Percentiles rank a stretch among this genome's conserved stretches.
Evolutionary conservation across 2,797 vertebrate genomes (phyloP).

Genomic region (Manis javanica): DNA sequence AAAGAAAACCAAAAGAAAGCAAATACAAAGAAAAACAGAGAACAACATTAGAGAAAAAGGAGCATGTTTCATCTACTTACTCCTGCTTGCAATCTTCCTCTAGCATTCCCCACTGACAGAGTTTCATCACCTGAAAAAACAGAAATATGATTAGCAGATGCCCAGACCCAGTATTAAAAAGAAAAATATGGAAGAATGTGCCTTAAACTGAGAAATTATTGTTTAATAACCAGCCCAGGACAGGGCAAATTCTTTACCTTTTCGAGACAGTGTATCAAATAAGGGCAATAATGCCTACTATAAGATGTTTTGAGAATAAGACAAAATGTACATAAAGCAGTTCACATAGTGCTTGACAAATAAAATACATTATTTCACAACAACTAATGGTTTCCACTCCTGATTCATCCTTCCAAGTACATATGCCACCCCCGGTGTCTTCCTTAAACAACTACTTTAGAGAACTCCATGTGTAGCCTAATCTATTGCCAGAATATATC

Average conservation of each 20-base stretch:
- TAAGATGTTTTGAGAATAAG: not conserved
- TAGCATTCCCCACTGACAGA: not conserved
- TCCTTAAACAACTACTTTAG: conserved; percentile 49
- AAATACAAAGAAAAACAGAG: not conserved
- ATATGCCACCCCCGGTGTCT: not conserved
- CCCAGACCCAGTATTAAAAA: not conserved
- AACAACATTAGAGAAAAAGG: not conserved
- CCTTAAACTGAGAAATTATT: not conserved
- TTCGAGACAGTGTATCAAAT: conserved; percentile 34
- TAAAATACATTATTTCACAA: conserved; percentile 40
- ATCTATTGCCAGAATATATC: conserved; percentile 39
- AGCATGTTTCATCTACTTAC: not conserved
- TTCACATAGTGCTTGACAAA: conserved; percentile 26
- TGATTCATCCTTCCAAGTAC: conserved; percentile 20
- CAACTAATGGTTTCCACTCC: conserved; percentile 29
- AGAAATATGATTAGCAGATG: not conserved
- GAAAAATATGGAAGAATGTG: not conserved
- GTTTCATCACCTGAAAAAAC: not conserved
- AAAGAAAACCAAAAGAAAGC: not conserved
- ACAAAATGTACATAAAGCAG: not conserved
- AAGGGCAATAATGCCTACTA: conserved; percentile 7
- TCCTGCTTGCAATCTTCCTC: not conserved
- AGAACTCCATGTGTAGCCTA: not conserved
- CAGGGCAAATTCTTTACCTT: not conserved
- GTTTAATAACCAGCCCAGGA: conserved; percentile 1